Evolutionary conservation across 2,797 vertebrate genomes (phyloP), one percentile per base, ranked within the genome.

Genomic region (Scomberomorus guttatus): DNA sequence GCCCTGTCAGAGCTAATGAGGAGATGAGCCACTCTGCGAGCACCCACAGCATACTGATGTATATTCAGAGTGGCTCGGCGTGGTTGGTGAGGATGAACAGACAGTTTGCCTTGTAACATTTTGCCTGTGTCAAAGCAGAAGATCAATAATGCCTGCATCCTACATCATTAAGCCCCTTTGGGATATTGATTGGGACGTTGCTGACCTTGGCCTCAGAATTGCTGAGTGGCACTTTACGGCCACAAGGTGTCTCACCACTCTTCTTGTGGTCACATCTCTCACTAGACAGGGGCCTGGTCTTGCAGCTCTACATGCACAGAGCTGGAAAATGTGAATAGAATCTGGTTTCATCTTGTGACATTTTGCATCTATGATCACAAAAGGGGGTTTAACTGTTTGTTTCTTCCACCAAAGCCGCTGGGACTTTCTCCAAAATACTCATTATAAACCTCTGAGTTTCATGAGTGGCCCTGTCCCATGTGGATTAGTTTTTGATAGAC

Each of bases 221-320:
- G 86, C 84, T 87, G 87, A 92, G 85, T 77, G 84, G 88, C 82
- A 84, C 90, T 91, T 81, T 82, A 59, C 12, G 27, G 77, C 94
- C 93, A 93, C 93, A 87, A 92, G 92, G 90, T 92, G 92, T 91
- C 92, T 88, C 90, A 77, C 65, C 79, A 58, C 80, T 59, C 22
- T 64, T 59, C 24, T n/a, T 75, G 77, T 83, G 87, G 86, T 72
- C 61, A 27, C 32, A 15, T 34, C 39, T 59, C 27, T 39, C 59
- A 68, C 48, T 58, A 71, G 67, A 64, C 77, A 58, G 37, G 56
- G 39, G 29, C 46, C 37, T 70, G 44, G n/a, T 70, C 72, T 50
- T 29, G 79, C 9, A 39, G 15, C 67, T 72, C 11, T 54, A 0
- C 18, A 68, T 52, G 24, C 73, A 22, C 13, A 59, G 37, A 62